Evolutionary conservation across 92 coral and sea anemone genomes (phyloP).

Genomic region (Galaxea fascicularis): DNA sequence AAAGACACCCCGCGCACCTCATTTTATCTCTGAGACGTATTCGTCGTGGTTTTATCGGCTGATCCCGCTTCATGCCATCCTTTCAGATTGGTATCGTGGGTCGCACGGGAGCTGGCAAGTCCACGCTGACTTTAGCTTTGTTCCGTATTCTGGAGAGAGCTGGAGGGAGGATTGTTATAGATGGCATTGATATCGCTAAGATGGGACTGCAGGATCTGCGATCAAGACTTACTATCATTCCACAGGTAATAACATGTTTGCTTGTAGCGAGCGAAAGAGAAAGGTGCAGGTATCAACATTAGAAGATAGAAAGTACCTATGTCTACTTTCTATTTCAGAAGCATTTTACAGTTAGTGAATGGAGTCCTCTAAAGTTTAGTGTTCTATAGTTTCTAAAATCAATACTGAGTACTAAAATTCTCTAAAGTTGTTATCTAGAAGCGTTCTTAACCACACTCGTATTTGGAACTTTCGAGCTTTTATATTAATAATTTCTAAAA

Average conservation of each 20-base stretch:
- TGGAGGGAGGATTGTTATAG: slow-evolving; percentile 87
- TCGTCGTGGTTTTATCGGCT: not conserved
- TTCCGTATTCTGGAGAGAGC: slow-evolving; percentile 91
- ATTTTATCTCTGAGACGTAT: too few relatives aligned
- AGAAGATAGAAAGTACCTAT: too few relatives aligned
- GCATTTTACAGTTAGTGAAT: too few relatives aligned
- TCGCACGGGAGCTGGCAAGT: slow-evolving; percentile 98
- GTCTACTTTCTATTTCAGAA: too few relatives aligned
- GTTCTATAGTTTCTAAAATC: too few relatives aligned
- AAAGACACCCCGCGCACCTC: not conserved
- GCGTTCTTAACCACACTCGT: too few relatives aligned
- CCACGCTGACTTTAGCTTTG: slow-evolving; percentile 89
- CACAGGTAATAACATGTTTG: slow-evolving; percentile 77
- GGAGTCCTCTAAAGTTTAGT: too few relatives aligned
- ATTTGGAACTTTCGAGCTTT: too few relatives aligned
- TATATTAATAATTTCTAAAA: too few relatives aligned
- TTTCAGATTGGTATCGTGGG: slow-evolving; percentile 94
- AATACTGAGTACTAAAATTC: too few relatives aligned
- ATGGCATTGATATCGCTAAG: slow-evolving; percentile 83
- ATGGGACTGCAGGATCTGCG: slow-evolving; percentile 96
- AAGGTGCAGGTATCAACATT: not conserved
- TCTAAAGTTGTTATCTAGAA: too few relatives aligned
- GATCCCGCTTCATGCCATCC: not conserved
- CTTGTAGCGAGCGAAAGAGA: not conserved
- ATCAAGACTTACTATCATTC: slow-evolving; percentile 93